Evolutionary conservation across 2,113 vertebrate species (phyloP).

Genomic region (Rhinolophus sinicus): DNA sequence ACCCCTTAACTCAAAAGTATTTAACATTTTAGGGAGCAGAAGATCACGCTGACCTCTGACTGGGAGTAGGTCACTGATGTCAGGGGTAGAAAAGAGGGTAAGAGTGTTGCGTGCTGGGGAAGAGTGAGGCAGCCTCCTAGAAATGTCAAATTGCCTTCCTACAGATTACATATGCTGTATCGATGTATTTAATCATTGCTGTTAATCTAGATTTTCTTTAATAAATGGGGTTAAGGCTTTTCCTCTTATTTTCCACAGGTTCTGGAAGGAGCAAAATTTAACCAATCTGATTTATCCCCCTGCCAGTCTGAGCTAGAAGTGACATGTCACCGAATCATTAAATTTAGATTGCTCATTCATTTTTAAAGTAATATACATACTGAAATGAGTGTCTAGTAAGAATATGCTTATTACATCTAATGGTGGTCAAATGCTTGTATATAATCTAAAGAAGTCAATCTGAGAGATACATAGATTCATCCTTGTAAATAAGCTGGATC

Average conservation of each 20-base stretch:
- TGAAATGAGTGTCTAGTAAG: background rate
- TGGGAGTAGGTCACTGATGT: background rate
- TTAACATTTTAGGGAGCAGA: constrained; percentile 34
- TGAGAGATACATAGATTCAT: background rate
- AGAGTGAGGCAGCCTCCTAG: background rate
- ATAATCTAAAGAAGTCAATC: background rate
- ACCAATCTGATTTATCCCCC: background rate
- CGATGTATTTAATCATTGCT: background rate
- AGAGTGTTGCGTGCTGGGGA: background rate
- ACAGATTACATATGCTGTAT: background rate
- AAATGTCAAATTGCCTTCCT: background rate
- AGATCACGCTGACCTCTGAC: background rate
- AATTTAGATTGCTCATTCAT: background rate
- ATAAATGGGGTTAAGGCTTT: background rate
- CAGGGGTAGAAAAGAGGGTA: background rate
- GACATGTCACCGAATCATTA: background rate
- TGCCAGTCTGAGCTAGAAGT: background rate
- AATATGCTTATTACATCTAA: background rate
- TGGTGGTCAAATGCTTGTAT: background rate
- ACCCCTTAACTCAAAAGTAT: background rate
- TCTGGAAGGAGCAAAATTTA: background rate
- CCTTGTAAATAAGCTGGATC: background rate
- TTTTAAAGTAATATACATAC: background rate
- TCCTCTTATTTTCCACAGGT: background rate
- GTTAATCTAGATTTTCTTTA: background rate